Evolutionary conservation across 2,797 vertebrate genomes (phyloP).

Genomic region (Phyllotis vaccarum): DNA sequence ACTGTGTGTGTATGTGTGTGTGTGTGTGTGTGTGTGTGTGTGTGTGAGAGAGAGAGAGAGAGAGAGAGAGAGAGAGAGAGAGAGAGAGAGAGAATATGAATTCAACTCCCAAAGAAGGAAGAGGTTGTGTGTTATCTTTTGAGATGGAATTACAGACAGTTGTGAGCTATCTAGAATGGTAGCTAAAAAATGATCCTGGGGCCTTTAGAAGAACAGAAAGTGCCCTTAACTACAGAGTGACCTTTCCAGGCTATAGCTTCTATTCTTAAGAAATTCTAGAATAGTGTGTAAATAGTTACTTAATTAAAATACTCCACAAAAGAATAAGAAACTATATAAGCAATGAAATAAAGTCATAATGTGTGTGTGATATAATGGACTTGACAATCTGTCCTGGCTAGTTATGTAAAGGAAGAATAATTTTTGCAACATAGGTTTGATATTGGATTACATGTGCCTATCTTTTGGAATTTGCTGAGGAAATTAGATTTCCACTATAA

Average conservation of each 20-base stretch:
- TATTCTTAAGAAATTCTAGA: neutral
- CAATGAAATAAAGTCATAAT: neutral
- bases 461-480: neutral
- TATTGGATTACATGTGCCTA: neutral
- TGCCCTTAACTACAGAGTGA: neutral
- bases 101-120: neutral
- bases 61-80: too few relatives aligned
- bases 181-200: neutral
- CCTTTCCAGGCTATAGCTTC: neutral
- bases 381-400: neutral
- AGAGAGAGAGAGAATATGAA: neutral
- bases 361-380: neutral
- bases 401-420: neutral
- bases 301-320: neutral
- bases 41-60: too few relatives aligned
- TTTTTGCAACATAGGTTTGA: neutral
- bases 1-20: neutral
- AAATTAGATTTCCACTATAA: neutral
- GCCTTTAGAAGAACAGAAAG: neutral
- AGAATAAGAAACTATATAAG: neutral
- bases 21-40: neutral
- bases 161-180: neutral
- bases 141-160: neutral
- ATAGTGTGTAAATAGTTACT: neutral
- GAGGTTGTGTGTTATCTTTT: neutral